Conservation (phyloP, 2,113 vertebrate species). For the Pedionomus torquatus region DNA sequence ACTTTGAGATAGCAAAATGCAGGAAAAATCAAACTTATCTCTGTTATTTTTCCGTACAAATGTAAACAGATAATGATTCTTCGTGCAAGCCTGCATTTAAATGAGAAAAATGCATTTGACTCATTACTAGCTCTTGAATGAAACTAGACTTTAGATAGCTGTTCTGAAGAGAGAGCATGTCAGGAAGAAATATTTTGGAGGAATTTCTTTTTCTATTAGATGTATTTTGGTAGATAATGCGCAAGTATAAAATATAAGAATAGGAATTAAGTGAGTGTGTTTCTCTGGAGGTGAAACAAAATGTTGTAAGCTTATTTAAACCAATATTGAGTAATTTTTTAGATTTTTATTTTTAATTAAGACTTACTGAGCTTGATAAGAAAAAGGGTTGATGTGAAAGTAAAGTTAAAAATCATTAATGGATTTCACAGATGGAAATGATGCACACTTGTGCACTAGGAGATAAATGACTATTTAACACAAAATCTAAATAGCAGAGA, state of each 20-base stretch:
- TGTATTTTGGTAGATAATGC: not conserved
- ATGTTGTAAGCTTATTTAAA: not conserved
- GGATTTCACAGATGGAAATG: not conserved
- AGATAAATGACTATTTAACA: not conserved
- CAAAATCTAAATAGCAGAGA: slow-evolving; percentile 6
- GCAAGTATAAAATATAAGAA: not conserved
- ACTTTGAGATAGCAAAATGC: not conserved
- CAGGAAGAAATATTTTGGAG: not conserved
- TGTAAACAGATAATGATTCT: not conserved
- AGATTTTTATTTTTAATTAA: not conserved
- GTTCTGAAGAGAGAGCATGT: not conserved
- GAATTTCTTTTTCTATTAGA: not conserved
- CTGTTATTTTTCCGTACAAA: not conserved
- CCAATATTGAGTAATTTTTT: not conserved
- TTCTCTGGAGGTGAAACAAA: not conserved
- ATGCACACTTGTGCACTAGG: not conserved
- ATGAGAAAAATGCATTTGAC: not conserved
- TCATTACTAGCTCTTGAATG: not conserved
- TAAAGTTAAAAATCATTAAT: not conserved
- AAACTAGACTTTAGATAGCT: not conserved
- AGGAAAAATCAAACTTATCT: not conserved
- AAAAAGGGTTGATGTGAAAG: not conserved
- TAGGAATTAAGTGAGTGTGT: not conserved
- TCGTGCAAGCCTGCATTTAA: not conserved
- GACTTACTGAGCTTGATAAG: not conserved